Evolutionary conservation across 2,797 vertebrate genomes (phyloP), one percentile per base, ranked within the genome.

Genomic region (Pagetopsis macropterus): DNA sequence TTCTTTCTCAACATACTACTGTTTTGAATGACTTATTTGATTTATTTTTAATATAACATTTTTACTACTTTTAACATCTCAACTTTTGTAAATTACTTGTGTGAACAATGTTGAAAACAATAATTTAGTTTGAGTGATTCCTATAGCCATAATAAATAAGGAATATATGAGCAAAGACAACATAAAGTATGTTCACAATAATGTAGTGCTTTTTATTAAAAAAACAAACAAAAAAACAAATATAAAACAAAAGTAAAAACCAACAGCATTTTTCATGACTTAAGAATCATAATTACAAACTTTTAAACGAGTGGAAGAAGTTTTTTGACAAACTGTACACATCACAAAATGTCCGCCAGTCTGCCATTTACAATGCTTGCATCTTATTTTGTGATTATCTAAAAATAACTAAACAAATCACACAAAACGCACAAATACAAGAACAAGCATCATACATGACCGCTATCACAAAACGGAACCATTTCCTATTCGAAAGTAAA

Each of bases 341-440:
- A 94, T 94, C 95, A 95, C 94, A 94, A 95, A 94, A 95, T 91
- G 92, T 93, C 93, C 86, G 91, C 93, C 94, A 94, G 92, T 94
- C 93, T 94, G 94, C 93, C 95, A 94, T 95, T 91, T 95, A 95
- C 94, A 95, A 95, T 92, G 94, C 94, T 95, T 95, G 95, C 94
- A 95, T 95, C 94, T 95, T 94, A 94, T 94, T 94, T 94, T 95
- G 95, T 95, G 95, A 95, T 95, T 95, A 94, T 95, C 95, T 95
- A 95, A 95, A 95, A 95, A 94, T 75, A 95, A 94, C 93, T 94
- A 95, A 95, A 95, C 93, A 75, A 94, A 94, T 95, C 93, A 93
- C 95, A 94, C 91, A 93, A 94, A 94, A 94, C 92, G 90, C 94
- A 95, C 94, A 94, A 94, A 94, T 91, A 95, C 94, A 94, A 93